These are phyloP conservation scores for Pocillopora grandis DNA, from an alignment of 92 coral and sea anemone species.

Conservation along the genomic window DNA sequence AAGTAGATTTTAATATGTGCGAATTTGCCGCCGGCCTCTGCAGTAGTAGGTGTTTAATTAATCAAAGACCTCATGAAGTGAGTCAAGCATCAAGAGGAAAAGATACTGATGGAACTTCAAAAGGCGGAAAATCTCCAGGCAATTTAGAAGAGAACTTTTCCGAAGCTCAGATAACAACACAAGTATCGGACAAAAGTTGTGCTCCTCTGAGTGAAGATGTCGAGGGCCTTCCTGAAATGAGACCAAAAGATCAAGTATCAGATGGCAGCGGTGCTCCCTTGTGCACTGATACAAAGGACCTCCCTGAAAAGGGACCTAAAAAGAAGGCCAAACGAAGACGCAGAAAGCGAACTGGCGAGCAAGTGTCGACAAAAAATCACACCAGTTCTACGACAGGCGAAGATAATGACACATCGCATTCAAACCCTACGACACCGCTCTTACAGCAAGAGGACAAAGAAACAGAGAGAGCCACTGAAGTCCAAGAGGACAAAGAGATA, in stretches of 20 bases:
- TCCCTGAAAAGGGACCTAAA: background rate
- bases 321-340: constrained; percentile 22
- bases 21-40: background rate
- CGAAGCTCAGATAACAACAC: too few species aligned
- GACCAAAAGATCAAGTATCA: too few species aligned
- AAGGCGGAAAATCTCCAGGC: background rate
- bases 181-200: too few species aligned
- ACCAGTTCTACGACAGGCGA: background rate
- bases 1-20: background rate
- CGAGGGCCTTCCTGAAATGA: too few species aligned
- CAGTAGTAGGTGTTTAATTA: background rate
- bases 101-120: background rate
- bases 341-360: constrained; percentile 13
- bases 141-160: background rate
- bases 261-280: too few species aligned
- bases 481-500: background rate
- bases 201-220: too few species aligned
- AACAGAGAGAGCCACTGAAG: background rate
- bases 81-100: background rate
- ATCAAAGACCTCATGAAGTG: background rate
- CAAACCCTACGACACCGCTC: background rate
- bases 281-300: background rate
- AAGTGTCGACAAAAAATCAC: background rate
- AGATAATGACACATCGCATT: background rate
- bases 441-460: background rate